Percentiles rank a stretch among this genome's conserved stretches.
Conservation (phyloP, 1,140 invertebrate genomes). For the Lethrus apterus region DNA sequence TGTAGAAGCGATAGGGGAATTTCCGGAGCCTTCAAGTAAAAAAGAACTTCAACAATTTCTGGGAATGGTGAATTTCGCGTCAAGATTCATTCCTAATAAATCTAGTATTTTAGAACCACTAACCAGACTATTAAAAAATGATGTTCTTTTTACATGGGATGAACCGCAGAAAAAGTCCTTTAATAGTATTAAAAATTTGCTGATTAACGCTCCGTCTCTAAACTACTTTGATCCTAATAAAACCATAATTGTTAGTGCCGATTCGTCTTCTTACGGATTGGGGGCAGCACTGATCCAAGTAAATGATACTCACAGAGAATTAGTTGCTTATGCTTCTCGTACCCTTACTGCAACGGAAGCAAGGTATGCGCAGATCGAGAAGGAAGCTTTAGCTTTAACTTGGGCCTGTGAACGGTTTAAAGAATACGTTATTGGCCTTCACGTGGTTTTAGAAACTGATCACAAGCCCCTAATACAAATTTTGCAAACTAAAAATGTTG, state of each 20-base stretch:
- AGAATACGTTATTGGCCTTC: constrained; percentile 29
- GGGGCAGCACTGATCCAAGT: constrained; percentile 13
- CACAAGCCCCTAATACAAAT: constrained; percentile 32
- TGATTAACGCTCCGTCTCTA: constrained; percentile 21
- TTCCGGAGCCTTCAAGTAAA: constrained; percentile 22
- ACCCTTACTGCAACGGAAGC: constrained; percentile 33
- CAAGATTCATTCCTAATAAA: constrained; percentile 25
- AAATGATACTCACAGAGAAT: constrained; percentile 15
- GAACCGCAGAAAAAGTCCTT: constrained; percentile 18
- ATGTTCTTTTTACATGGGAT: constrained; percentile 19
- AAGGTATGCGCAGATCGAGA: constrained; percentile 42
- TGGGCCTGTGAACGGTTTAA: constrained; percentile 36
- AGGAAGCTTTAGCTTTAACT: constrained; percentile 38
- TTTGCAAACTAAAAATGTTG: constrained; percentile 30
- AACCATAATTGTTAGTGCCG: constrained; percentile 13
- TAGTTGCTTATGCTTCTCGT: constrained; percentile 40
- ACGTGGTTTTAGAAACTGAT: constrained; percentile 29
- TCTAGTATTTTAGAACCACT: constrained; percentile 25
- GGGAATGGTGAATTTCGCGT: constrained; percentile 25
- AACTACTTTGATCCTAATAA: constrained; percentile 15
- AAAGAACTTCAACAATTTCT: constrained; percentile 12
- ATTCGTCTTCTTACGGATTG: constrained; percentile 17
- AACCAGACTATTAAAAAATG: constrained; percentile 20
- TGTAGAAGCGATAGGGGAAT: constrained; percentile 26
- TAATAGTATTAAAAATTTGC: constrained; percentile 15